These are phyloP conservation scores for Rhabdophis nuchalis DNA, from an alignment of 2,797 vertebrate species.

Conservation along the genomic window DNA sequence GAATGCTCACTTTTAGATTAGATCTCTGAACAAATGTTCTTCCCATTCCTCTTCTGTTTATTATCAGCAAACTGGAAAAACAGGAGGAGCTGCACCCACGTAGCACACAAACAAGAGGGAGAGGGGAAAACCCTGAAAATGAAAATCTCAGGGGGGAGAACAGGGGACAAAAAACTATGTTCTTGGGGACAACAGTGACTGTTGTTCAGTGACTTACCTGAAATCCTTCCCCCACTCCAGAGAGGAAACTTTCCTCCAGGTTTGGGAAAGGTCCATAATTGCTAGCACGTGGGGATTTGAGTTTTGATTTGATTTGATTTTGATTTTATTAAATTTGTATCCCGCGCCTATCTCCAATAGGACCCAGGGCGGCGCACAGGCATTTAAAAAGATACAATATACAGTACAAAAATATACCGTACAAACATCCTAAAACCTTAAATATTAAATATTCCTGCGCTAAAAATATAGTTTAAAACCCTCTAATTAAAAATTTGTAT, in stretches of 20 bases:
- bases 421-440: no score
- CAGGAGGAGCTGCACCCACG: not conserved
- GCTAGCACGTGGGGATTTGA: not conserved
- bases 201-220: not conserved
- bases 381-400: no score
- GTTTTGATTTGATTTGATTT: no score
- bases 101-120: not conserved
- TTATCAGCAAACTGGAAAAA: not conserved
- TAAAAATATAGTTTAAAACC: no score
- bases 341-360: no score
- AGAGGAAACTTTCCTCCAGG: not conserved
- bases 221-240: not conserved
- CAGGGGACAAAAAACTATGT: not conserved
- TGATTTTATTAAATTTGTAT: no score
- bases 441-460: no score
- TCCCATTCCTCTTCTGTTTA: not conserved
- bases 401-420: no score
- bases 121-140: not conserved
- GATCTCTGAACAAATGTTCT: not conserved
- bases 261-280: not conserved
- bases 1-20: not conserved
- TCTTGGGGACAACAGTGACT: not conserved
- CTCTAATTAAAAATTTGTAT: no score
- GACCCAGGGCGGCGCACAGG: no score
- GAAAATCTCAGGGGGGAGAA: not conserved